Base-by-base conservation (phyloP, 2,113 vertebrate genomes). In the Rhynchomys soricoides region DNA sequence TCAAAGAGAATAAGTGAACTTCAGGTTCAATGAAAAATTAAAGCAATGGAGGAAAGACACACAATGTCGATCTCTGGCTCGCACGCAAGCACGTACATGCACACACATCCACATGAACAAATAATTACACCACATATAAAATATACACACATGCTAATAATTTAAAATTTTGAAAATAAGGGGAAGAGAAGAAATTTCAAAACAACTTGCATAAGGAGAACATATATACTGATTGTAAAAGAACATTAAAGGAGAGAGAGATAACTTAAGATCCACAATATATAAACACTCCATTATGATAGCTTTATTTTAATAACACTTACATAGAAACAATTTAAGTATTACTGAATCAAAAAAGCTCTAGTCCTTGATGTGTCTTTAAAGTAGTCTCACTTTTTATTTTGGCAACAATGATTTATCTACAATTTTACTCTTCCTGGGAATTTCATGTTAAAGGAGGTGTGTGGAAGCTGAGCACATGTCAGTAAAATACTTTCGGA, bases 381-480 rank as follows among this genome's bases (percentile, higher is more conserved):
- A 64, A 91, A 29, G 3, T 40, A 88, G 45, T 91, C 68, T 91
- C 43, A 48, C 12, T 90, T 17, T 78, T 92, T 68, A 73, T 21
- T 89, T 90, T 17, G 78, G 34, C 4, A 81, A 62, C 68, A 88
- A 90, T 81, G 62, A 94, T 78, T 90, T 88, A 52, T 55, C 31
- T 96, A 6, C 6, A 83, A 57, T 86, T 89, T 94, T 50, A 79
- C 59, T 87, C 93, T 64, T 86, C 24, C 71, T 59, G 19, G 37
- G n/a, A 37, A 91, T 82, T 97, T 95, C 22, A 75, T 77, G 90
- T 96, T 91, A 68, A 50, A 22, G 62, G 43, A 86, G 45, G 10
- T 68, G 82, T 11, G 24, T 19, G 81, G 16, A 64, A 57, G 81
- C 57, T 31, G 57, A 26, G 26, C 8, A 6, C 57, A 45, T 45